Conservation (phyloP, 2,888 invertebrate genomes). For the Cinara cedri region DNA sequence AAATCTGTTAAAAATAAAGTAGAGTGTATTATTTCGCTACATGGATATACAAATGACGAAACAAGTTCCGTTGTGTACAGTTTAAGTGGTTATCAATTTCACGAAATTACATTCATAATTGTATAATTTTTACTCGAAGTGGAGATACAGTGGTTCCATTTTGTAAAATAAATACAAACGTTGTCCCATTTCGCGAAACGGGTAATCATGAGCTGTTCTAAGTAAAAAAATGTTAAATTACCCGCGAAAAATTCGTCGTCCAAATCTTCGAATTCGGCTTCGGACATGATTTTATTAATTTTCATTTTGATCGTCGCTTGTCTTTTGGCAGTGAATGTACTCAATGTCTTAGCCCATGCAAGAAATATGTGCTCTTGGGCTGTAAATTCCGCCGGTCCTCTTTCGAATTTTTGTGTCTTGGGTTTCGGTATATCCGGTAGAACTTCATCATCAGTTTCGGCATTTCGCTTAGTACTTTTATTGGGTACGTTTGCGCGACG, state of each 20-base stretch:
- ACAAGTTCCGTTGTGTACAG: too few relatives aligned
- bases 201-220: too few relatives aligned
- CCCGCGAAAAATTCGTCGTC: conserved; percentile 44
- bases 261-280: conserved; percentile 40
- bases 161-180: too few relatives aligned
- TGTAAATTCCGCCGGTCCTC: not conserved
- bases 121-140: too few relatives aligned
- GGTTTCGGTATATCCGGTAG: conserved; percentile 26
- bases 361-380: conserved; percentile 32
- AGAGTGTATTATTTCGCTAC: too few relatives aligned
- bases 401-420: not conserved
- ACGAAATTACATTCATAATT: too few relatives aligned
- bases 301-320: conserved; percentile 32
- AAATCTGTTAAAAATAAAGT: too few relatives aligned
- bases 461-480: too few relatives aligned
- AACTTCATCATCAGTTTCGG: not conserved
- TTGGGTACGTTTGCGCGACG: not conserved
- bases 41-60: too few relatives aligned
- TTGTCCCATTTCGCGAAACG: too few relatives aligned
- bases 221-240: not conserved
- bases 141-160: too few relatives aligned
- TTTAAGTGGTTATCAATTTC: too few relatives aligned
- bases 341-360: conserved; percentile 38
- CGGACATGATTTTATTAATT: conserved; percentile 37
- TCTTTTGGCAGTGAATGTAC: conserved; percentile 36